Conservation (phyloP, 2,113 vertebrate genomes). For the Zosterops lateralis region DNA sequence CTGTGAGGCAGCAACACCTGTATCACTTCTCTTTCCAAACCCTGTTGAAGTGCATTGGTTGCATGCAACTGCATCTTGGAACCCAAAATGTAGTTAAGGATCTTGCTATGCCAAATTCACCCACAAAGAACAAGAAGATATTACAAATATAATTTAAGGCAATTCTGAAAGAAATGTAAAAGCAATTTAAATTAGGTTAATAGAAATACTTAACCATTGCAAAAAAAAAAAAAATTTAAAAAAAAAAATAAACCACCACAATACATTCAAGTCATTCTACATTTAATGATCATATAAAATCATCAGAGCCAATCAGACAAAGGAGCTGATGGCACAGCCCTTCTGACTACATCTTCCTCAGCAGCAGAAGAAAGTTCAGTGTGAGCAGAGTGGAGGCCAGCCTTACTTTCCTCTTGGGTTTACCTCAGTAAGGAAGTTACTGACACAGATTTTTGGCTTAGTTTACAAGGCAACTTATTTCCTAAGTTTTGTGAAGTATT, state of each 20-base stretch:
- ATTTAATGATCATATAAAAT: background rate
- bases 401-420: background rate
- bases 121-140: background rate
- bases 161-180: background rate
- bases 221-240: background rate
- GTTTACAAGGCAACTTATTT: background rate
- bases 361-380: background rate
- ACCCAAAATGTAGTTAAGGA: background rate
- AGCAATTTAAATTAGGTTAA: background rate
- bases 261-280: background rate
- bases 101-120: background rate
- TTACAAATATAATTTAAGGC: background rate
- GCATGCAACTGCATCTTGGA: background rate
- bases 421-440: background rate
- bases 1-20: rapidly evolving
- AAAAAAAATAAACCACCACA: background rate
- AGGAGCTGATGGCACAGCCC: background rate
- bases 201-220: background rate
- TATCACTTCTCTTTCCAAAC: background rate
- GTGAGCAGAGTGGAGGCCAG: background rate
- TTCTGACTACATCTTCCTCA: background rate
- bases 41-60: rapidly evolving
- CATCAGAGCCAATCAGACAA: background rate
- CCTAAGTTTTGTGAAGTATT: background rate
- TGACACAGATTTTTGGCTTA: background rate